Evolutionary conservation across 53 echinoderm and acorn worm genomes (phyloP), one percentile per base, ranked within the genome.

Genomic region (Arbacia lixula): DNA sequence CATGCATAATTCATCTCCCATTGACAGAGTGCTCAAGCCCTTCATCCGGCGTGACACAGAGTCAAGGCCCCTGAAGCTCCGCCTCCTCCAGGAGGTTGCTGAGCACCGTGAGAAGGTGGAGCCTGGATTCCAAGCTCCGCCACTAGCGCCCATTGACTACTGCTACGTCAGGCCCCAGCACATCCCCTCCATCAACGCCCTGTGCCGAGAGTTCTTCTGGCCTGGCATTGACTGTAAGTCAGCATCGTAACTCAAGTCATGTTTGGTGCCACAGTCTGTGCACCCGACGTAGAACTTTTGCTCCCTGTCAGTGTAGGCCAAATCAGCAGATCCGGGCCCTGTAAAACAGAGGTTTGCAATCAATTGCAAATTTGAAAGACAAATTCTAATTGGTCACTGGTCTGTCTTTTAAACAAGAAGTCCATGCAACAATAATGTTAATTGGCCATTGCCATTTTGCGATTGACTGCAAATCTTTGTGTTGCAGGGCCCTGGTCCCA

Each of bases 141-240:
- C 91, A 22, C 46, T 88, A n/a, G 92, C 90, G 16, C 89, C 99
- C 0, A 92, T 99, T 21, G 99, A 99, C 85, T 99, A 99, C 88
- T 95, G 95, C 89, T 99, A 95, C 31, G 92, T 95, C 54, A 79
- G 92, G 27, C 95, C 99, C 26, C 94, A 95, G 26, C 99, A 99
- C 65, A 99, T 99, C 21, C 99, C 99, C 34, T 92, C 99, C 49
- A 92, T 99, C 78, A 99, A 99, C 71, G 90, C 91, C 30, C 78
- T 95, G 42, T 99, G 99, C 53, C 71, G 94, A 39, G 99, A 99
- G 87, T 99, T 99, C 89, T 99, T 95, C 69, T 99, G 99, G 99
- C 99, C 99, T 20, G 99, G 99, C 28, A 95, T 99, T 31, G 99
- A 99, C 37, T 77, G 99, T 99, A 80, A 99, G 99, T 98, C 6